Evolutionary conservation across 2,888 invertebrate species (phyloP), one percentile per base, ranked within the genome.

Genomic region (Spodoptera picta): DNA sequence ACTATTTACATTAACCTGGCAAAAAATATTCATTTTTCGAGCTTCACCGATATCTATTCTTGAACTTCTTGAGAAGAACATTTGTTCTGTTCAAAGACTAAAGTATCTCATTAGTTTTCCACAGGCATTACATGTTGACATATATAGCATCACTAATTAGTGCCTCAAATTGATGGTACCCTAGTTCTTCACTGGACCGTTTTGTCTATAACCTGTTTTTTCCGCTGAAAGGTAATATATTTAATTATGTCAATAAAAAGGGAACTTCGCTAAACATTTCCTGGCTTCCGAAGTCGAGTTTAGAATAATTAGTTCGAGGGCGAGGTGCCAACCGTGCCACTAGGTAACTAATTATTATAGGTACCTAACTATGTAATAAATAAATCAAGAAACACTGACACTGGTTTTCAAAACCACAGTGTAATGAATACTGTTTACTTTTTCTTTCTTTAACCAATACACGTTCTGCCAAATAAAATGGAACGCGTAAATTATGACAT

Each of bases 251-350:
- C 14, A 31, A 19, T 55, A 31, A 51, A 59, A 60, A 47, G 7
- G n/a, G 9, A 7, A 48, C 31, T 56, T 68, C 41, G 46, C 47
- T 19, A 23, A 44, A 43, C 47, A 60, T 58, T 59, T 60, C 10
- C 27, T 14, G 60, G 50, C 55, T 65, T 65, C 52, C 57, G 51
- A 73, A 60, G 57, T 58, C 36, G 41, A 23, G 44, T 42, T 45
- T 65, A 41, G 27, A 56, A 64, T 73, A 73, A 72, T 76, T 67
- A 75, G 60, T 27, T 10, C 19, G 24, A 72, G 60, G 73, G 73
- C 73, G 58, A 23, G 23, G 6, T 76, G 73, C 73, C 73, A 74
- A 76, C 51, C 63, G 72, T 67, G 76, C 44, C 73, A 72, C 27
- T 60, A 23, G 60, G 60, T 68, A 64, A 72, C 68, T 63, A 74